A percentile compares a stretch with the other conserved stretches of the same genome.
phyloP scores from a whole-genome alignment of 2,888 invertebrate genomes.

The Hoplodrina ambigua region DNA sequence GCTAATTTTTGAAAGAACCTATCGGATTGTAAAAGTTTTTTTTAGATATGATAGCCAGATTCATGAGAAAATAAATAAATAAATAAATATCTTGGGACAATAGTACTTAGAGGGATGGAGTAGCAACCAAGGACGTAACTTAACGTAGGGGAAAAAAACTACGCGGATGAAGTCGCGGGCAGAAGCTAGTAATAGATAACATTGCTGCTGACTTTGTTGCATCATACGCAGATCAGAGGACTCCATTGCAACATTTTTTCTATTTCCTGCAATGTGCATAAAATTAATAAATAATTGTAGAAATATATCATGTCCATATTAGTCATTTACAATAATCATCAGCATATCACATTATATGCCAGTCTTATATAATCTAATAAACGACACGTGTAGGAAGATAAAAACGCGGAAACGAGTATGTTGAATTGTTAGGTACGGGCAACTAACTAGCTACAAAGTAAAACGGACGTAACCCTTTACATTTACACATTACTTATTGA shows the following conservation, averaged over 20 bases:
- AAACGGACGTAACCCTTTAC: constrained; percentile 47
- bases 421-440: constrained; percentile 46
- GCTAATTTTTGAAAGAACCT: too few relatives aligned
- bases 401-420: constrained; percentile 61
- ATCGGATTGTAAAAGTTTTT: too few relatives aligned
- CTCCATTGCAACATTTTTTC: constrained; percentile 42
- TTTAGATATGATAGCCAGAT: too few relatives aligned
- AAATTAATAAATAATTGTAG: constrained; percentile 35
- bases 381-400: constrained; percentile 64
- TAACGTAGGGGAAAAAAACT: too few relatives aligned
- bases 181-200: constrained; percentile 9
- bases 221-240: constrained; percentile 35
- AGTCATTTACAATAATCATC: constrained; percentile 57
- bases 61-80: too few relatives aligned
- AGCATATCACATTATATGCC: constrained; percentile 44
- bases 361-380: constrained; percentile 60
- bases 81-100: too few relatives aligned
- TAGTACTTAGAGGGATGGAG: too few relatives aligned
- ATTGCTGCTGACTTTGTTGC: constrained; percentile 21
- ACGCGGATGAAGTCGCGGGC: too few relatives aligned
- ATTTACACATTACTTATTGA: constrained; percentile 32
- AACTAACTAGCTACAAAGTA: constrained; percentile 49
- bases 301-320: constrained; percentile 46
- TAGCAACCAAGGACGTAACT: too few relatives aligned
- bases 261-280: constrained; percentile 45